Base-by-base conservation (phyloP, 2,113 vertebrate species). In the Gila orcuttii region DNA sequence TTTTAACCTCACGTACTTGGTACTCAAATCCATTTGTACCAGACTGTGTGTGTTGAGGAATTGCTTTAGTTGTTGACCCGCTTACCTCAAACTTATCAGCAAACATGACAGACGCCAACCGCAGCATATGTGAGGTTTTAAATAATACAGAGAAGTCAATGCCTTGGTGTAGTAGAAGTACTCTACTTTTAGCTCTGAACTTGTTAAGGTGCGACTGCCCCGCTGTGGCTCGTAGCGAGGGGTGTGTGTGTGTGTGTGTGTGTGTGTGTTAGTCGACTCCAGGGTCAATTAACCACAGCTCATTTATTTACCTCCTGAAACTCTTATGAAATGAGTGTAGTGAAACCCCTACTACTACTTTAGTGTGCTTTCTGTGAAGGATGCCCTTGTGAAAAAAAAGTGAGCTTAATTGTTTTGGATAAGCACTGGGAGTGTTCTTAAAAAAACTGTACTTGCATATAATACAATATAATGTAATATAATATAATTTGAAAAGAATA, bases 171-270 rank as follows among this genome's bases (percentile, higher is more conserved):
- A 21, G 59, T 9, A 9, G 39, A 66, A 81, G 8, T 17, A 64
- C 42, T 4, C 5, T 66, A 28, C 42, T 2, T 10, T 66, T 47
- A 11, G 60, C 42, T 81, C 7, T 50, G 1, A 66, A 81, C 60
- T 66, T 50, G 79, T 31, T 81, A 50, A 81, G 79, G 60, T 68
- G n/a, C 12, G 60, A 68, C 79, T 68, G 79, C 79, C 60, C 60
- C 25, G 60, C 79, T 50, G 79, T 50, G 79, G 79, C 59, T 81
- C 42, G 3, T 17, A 42, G 31, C 3, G 3, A 21, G 42, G 55
- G 21, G 52, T 55, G 7, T 25, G 28, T 28, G 28, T 28, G 28
- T 28, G 28, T 28, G 28, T 28, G 28, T 28, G 28, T 28, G 28
- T 28, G 28, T 28, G 28, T 79, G 6, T 78, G 50, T 52, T 74